phyloP scores from a whole-genome alignment of 2,797 vertebrate genomes.

The Otolemur crassicaudatus region DNA sequence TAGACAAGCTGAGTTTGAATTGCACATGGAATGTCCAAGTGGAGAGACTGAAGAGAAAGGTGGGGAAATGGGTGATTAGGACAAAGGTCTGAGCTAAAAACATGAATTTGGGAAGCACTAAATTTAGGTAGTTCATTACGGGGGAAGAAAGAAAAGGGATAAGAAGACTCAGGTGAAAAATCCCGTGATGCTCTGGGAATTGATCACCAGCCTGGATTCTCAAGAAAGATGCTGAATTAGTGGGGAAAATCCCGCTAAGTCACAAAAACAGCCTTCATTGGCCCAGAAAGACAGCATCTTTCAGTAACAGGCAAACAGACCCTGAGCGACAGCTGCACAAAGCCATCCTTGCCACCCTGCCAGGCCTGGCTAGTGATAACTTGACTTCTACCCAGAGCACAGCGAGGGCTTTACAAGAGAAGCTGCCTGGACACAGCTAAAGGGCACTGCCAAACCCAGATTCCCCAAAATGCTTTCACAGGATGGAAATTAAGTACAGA shows the following conservation, averaged over 20 bases:
- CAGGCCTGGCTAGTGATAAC: background rate
- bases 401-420: constrained; percentile 47
- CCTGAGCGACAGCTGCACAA: background rate
- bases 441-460: constrained; percentile 28
- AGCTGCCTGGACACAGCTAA: background rate
- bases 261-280: background rate
- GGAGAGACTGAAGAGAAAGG: background rate
- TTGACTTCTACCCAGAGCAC: background rate
- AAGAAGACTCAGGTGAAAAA: constrained; percentile 23
- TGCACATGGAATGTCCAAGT: background rate
- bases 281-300: background rate
- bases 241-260: background rate
- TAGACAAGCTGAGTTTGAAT: background rate
- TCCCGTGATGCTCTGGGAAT: background rate
- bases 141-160: background rate
- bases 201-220: background rate
- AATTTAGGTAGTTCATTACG: background rate
- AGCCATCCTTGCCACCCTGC: background rate
- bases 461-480: constrained; percentile 63
- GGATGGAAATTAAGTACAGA: constrained; percentile 61
- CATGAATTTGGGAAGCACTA: background rate
- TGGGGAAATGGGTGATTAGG: background rate
- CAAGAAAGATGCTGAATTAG: background rate
- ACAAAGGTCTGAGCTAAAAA: background rate
- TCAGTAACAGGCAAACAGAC: background rate